A percentile compares a stretch with the other conserved stretches of the same genome.
Conservation (phyloP, 92 coral and sea anemone genomes). For the Scolanthus callimorphus region DNA sequence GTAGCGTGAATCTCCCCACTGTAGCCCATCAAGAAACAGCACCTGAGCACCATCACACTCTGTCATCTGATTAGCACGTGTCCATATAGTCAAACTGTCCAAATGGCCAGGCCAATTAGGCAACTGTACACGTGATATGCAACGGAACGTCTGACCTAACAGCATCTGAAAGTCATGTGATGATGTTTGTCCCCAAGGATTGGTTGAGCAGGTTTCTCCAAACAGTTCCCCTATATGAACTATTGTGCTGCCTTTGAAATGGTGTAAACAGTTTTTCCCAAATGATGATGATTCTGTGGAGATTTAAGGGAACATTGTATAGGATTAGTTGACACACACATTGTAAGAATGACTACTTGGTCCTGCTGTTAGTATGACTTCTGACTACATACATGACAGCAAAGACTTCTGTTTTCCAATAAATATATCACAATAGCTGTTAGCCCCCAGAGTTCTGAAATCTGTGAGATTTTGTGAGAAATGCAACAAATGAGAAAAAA, state of each 20-base stretch:
- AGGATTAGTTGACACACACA: too few species aligned
- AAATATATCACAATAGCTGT: too few species aligned
- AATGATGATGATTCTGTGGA: slow-evolving; percentile 60
- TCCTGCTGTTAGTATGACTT: too few species aligned
- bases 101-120: slow-evolving; percentile 93
- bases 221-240: slow-evolving; percentile 83
- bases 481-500: too few species aligned
- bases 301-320: background rate
- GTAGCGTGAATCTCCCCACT: too few species aligned
- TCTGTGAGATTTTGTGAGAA: background rate
- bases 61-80: slow-evolving; percentile 27
- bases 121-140: slow-evolving; percentile 71
- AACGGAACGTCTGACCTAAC: slow-evolving; percentile 71
- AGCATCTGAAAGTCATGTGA: slow-evolving; percentile 70
- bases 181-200: slow-evolving; percentile 90
- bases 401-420: too few species aligned
- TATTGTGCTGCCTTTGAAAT: slow-evolving; percentile 67
- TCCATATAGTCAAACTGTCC: slow-evolving; percentile 78
- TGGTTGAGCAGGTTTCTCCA: slow-evolving; percentile 73
- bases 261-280: slow-evolving; percentile 61
- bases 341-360: too few species aligned
- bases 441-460: background rate
- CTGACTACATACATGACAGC: too few species aligned
- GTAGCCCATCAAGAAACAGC: too few species aligned
- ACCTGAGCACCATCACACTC: slow-evolving; percentile 72